Evolutionary conservation across 2,888 invertebrate genomes (phyloP).

Genomic region (Nomada fabriciana): DNA sequence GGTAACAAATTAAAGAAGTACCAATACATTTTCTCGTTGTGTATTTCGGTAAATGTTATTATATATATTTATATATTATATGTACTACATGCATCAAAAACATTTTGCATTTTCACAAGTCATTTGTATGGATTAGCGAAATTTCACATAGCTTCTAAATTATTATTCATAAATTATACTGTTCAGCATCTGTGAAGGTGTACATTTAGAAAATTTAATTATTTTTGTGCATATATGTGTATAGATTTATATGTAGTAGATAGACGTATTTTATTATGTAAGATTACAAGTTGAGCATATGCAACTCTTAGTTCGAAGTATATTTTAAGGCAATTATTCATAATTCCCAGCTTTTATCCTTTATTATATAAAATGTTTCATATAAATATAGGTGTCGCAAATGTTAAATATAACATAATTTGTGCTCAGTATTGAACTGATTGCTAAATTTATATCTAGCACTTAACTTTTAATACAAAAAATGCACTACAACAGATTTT

Average conservation of each 20-base stretch:
- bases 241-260: background rate
- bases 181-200: too few relatives aligned
- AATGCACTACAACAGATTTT: background rate
- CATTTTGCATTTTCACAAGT: constrained; percentile 35
- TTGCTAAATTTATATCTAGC: background rate
- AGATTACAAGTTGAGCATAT: constrained; percentile 19
- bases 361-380: constrained; percentile 20
- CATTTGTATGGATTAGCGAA: constrained; percentile 17
- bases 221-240: too few relatives aligned
- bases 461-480: too few relatives aligned
- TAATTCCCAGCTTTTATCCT: constrained; percentile 9
- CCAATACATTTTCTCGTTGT: constrained; percentile 21
- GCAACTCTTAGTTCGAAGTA: constrained; percentile 20
- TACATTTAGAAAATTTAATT: too few relatives aligned
- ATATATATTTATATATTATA: background rate
- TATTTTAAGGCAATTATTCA: constrained; percentile 8
- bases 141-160: background rate
- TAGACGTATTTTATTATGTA: constrained; percentile 10
- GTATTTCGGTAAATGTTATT: constrained; percentile 18
- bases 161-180: too few relatives aligned
- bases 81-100: constrained; percentile 50
- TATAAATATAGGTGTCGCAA: background rate
- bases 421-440: background rate
- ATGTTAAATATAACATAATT: constrained; percentile 8
- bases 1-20: constrained; percentile 10